Percentiles rank a stretch among this genome's conserved stretches.
Conservation (phyloP, 2,113 vertebrate genomes). For the Hippopotamus amphibius region DNA sequence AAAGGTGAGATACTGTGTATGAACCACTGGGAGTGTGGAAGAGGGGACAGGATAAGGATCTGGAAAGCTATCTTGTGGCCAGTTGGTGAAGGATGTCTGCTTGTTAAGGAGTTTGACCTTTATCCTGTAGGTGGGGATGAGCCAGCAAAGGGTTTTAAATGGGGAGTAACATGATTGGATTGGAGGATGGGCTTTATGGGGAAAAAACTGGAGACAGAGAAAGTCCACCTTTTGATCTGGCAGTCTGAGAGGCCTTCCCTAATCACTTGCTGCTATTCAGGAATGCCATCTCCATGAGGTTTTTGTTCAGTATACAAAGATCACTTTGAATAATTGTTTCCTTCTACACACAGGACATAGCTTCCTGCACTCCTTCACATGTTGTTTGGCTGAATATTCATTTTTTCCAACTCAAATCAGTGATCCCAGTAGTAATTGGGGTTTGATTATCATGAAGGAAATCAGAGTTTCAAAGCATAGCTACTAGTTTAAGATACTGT, state of each 20-base stretch:
- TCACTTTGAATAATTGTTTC: not conserved
- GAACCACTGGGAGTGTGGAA: not conserved
- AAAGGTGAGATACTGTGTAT: not conserved
- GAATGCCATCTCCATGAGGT: not conserved
- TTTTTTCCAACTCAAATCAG: slow-evolving; percentile 56
- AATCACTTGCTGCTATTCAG: not conserved
- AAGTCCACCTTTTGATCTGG: slow-evolving; percentile 26
- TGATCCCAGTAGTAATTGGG: slow-evolving; percentile 18
- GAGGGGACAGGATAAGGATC: not conserved
- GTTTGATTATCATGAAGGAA: slow-evolving; percentile 67
- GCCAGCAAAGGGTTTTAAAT: slow-evolving; percentile 37
- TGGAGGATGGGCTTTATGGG: not conserved
- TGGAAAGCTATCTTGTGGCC: not conserved
- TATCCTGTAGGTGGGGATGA: not conserved
- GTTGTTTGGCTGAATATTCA: slow-evolving; percentile 60
- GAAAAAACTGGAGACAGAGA: not conserved
- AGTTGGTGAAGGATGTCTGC: not conserved
- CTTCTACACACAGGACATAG: not conserved
- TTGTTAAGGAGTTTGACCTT: slow-evolving; percentile 28
- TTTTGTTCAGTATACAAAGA: slow-evolving; percentile 40
- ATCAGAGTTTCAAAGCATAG: slow-evolving; percentile 56
- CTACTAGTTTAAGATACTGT: slow-evolving; percentile 49
- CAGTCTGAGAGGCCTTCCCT: not conserved
- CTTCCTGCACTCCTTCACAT: slow-evolving; percentile 16
- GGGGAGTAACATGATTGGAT: not conserved